Evolutionary conservation across 2,113 vertebrate species (phyloP).

Genomic region (Anas platyrhynchos): DNA sequence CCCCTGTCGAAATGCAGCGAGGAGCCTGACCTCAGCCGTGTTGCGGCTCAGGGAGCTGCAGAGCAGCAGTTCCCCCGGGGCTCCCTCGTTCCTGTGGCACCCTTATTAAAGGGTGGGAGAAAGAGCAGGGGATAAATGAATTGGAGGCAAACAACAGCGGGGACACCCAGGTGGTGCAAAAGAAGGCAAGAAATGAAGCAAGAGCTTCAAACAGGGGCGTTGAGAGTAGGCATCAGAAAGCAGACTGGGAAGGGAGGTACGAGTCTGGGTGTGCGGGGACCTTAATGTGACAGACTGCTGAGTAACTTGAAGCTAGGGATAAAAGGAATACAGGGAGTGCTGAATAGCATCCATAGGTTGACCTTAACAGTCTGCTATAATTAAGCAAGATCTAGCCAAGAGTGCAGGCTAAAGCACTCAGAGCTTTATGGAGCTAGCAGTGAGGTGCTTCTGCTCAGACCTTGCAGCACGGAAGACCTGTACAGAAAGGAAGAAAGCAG

Average conservation of each 20-base stretch:
- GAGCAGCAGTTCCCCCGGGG: rapidly evolving
- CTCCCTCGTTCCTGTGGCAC: rapidly evolving
- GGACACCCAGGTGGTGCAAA: not conserved
- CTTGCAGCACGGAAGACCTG: rapidly evolving
- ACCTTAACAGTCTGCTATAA: rapidly evolving
- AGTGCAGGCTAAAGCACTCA: rapidly evolving
- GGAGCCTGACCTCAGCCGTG: rapidly evolving
- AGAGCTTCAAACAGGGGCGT: not conserved
- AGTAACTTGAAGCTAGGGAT: not conserved
- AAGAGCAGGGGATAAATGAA: not conserved
- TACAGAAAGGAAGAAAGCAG: rapidly evolving
- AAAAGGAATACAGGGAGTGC: not conserved
- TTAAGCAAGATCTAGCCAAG: not conserved
- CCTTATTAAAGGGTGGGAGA: not conserved
- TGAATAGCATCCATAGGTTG: rapidly evolving
- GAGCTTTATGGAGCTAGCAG: not conserved
- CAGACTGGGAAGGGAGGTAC: rapidly evolving
- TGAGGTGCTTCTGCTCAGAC: not conserved
- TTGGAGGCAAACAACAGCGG: not conserved
- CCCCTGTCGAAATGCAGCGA: rapidly evolving
- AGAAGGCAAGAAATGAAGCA: not conserved
- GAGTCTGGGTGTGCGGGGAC: rapidly evolving
- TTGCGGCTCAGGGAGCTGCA: rapidly evolving
- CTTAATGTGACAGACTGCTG: too few species aligned
- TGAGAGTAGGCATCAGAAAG: rapidly evolving